Evolutionary conservation across 2,888 invertebrate species (phyloP), one percentile per base, ranked within the genome.

Genomic region (Phanerotoma sp.): DNA sequence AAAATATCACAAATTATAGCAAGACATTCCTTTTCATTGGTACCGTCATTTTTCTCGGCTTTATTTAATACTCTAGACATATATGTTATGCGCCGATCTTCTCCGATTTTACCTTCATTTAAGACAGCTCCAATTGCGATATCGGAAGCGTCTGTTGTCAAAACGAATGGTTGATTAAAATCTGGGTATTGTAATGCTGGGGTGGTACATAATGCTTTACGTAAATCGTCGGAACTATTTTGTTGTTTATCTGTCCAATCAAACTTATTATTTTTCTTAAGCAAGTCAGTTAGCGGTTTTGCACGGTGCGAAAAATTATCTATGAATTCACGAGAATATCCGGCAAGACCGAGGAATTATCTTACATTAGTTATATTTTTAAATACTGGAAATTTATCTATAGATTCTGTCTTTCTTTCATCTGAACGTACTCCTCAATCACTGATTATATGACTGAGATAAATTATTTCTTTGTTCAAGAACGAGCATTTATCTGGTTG

Each of bases 161-260:
- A 18, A 4, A 61, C 33, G 20, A 63, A 63, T 1, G 37, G 45
- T 11, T 49, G 2, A 3, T 33, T 20, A 10, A 61, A 62, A 37
- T 61, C 54, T 6, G 62, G 59, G 15, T 55, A 50, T 49, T 54
- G 57, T 5, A 58, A 37, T 4, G 58, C 33, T 4, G 60, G 62
- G 13, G 52, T 51, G 5, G 45, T 45, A 13, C 57, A 60, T 9
- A 60, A 20, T 18, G 35, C 51, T 15, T 54, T 22, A 15, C 32
- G 41, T 20, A 60, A 18, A 21, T 41, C 44, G 2, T 51, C 28
- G 30, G 57, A 60, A 9, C 56, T 44, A 11, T 42, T 32, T 9
- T 53, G 42, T 20, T 54, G 40, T 15, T 9, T n/a, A 1, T 16
- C 0, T 10, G 21, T 25, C 57, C 61, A 55, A 1, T 18, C 13